These are phyloP conservation scores for Cyclura pinguis DNA, from an alignment of 2,797 vertebrate genomes.

Conservation along the genomic window DNA sequence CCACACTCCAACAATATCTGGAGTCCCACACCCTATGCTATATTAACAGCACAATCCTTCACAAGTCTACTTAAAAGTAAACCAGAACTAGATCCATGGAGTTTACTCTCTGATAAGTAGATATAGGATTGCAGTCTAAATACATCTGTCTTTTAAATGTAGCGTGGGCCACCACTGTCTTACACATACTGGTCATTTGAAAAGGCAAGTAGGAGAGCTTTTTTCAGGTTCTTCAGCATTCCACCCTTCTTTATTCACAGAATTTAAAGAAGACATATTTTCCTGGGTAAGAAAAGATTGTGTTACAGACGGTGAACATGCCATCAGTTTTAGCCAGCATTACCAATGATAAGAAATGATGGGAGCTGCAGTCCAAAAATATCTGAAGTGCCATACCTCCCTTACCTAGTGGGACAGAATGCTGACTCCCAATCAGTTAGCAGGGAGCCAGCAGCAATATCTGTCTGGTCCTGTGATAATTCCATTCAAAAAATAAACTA, in stretches of 20 bases:
- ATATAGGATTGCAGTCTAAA: background rate
- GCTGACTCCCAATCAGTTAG: background rate
- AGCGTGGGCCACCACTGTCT: background rate
- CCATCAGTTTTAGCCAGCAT: background rate
- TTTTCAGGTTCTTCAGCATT: background rate
- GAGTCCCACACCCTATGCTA: no score
- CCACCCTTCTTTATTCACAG: background rate
- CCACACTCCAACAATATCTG: no score
- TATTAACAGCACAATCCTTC: background rate
- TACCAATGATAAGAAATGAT: background rate
- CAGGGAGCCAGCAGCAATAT: background rate
- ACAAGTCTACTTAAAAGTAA: background rate
- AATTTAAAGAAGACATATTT: background rate
- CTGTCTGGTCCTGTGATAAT: background rate
- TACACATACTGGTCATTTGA: background rate
- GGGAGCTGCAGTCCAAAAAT: no score
- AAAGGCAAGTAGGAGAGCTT: background rate
- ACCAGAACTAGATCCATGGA: background rate
- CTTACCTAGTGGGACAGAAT: background rate
- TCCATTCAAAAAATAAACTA: slow-evolving; percentile 39
- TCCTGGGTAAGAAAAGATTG: background rate
- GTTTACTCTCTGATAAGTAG: background rate
- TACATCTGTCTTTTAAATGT: background rate
- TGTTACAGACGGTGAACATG: background rate
- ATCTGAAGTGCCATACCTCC: background rate